Conservation (phyloP, 1,140 invertebrate species). For the Neodiprion lecontei region DNA sequence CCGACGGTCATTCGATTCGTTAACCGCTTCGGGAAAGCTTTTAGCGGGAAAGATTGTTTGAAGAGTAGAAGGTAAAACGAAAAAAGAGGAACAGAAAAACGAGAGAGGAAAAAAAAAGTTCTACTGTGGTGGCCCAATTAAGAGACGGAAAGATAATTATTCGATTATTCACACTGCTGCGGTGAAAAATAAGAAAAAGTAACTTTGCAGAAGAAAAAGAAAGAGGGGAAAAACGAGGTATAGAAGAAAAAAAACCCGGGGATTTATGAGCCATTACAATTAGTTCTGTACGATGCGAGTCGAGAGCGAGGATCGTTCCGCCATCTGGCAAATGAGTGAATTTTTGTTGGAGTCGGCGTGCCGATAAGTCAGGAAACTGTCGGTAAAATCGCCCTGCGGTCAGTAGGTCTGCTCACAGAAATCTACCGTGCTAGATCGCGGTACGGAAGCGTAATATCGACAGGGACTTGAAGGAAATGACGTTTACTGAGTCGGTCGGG, state of each 20-base stretch:
- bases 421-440: neutral
- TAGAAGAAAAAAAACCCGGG: constrained; percentile 32
- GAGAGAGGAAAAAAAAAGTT: constrained; percentile 22
- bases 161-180: constrained; percentile 52
- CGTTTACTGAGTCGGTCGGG: neutral
- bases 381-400: neutral
- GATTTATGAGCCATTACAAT: constrained; percentile 51
- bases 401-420: neutral
- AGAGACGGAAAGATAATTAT: constrained; percentile 45
- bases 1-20: constrained; percentile 25
- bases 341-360: neutral
- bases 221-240: constrained; percentile 7
- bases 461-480: neutral
- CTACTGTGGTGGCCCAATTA: constrained; percentile 51
- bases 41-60: constrained; percentile 26
- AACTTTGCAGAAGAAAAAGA: neutral
- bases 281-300: constrained; percentile 35
- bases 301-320: neutral
- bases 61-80: neutral
- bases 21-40: constrained; percentile 25
- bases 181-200: constrained; percentile 40
- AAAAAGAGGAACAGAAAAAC: constrained; percentile 20
- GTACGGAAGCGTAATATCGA: neutral
- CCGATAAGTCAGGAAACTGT: neutral
- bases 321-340: constrained; percentile 15